Conservation (phyloP, 2,113 vertebrate species). For the Anolis carolinensis region DNA sequence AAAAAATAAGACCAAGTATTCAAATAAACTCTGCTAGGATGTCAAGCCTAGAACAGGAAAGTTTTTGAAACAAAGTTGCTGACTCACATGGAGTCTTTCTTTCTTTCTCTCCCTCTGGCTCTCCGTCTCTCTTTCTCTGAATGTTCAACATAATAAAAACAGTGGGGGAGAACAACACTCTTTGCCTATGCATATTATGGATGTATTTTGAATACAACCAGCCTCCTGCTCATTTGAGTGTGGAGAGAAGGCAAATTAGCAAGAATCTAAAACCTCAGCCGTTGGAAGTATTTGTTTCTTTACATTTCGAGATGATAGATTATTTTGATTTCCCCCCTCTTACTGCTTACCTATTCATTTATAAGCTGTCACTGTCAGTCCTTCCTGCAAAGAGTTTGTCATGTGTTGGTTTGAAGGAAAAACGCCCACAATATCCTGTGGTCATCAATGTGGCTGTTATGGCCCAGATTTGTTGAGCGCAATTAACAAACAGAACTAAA, state of each 20-base stretch:
- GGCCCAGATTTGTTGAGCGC: neutral
- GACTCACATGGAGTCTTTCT: neutral
- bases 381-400: neutral
- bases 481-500: too few species aligned
- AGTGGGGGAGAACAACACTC: neutral
- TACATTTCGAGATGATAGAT: neutral
- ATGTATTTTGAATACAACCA: neutral
- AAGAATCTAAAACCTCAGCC: neutral
- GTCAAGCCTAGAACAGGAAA: slow-evolving; percentile 39
- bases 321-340: neutral
- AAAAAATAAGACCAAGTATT: neutral
- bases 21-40: neutral
- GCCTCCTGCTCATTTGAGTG: neutral
- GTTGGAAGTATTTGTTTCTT: neutral
- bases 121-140: neutral
- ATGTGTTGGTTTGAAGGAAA: too few species aligned
- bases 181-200: neutral
- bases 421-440: neutral
- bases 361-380: too few species aligned
- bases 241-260: neutral
- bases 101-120: neutral
- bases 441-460: neutral
- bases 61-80: slow-evolving; percentile 26
- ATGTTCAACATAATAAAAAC: slow-evolving; percentile 11
- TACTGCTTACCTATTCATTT: neutral